Percentiles rank a stretch among this genome's conserved stretches.
Conservation (phyloP, 2,888 invertebrate species). For the Oscheius sp. region DNA sequence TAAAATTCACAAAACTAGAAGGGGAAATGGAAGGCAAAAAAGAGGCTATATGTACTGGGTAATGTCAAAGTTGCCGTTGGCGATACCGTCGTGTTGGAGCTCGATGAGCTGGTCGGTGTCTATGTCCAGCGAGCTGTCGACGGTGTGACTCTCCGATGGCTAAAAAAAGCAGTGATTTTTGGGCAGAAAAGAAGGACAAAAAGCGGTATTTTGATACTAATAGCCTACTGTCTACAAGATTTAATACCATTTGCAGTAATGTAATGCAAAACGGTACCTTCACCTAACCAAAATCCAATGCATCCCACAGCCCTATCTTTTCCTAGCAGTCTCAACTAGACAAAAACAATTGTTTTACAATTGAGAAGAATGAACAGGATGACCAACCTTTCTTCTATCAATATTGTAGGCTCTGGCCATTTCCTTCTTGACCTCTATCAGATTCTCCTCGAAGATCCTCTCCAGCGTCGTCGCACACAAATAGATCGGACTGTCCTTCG, state of each 20-base stretch:
- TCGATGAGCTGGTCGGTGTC: conserved; percentile 58
- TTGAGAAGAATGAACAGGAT: no score
- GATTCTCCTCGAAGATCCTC: conserved; percentile 87
- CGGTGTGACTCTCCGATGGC: conserved; percentile 43
- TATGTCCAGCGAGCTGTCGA: conserved; percentile 59
- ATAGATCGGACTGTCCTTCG: conserved; percentile 87
- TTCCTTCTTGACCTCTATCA: conserved; percentile 39
- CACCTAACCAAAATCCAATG: no score
- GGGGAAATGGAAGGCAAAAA: no score
- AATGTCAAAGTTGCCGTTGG: conserved; percentile 2
- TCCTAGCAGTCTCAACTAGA: no score
- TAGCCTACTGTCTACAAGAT: no score
- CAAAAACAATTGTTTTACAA: no score
- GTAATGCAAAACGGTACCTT: no score
- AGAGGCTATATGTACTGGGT: conserved; percentile 1
- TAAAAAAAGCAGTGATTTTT: neutral
- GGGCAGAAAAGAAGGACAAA: neutral
- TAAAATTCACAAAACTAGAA: no score
- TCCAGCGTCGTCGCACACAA: conserved; percentile 95
- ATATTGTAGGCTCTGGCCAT: neutral
- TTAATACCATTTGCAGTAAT: no score
- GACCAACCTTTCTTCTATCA: conserved; percentile 12
- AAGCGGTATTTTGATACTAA: no score
- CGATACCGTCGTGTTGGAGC: neutral
- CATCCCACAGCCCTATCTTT: no score